These are phyloP conservation scores for Turdus rufiventris DNA, from an alignment of 2,113 vertebrate species.

Conservation along the genomic window DNA sequence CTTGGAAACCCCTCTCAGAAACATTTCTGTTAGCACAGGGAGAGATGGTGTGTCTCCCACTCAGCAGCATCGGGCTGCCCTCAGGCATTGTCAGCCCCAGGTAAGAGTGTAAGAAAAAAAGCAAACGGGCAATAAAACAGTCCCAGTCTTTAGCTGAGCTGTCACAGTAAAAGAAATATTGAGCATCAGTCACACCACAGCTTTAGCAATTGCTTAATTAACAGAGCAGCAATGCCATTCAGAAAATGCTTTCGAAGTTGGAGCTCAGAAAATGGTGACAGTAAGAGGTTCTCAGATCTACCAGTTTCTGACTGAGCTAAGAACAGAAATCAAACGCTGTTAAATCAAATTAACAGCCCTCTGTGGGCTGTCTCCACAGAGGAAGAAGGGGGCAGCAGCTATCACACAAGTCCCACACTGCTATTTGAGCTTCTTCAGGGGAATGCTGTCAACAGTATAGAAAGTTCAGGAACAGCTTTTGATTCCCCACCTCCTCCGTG, in stretches of 20 bases:
- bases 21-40: neutral
- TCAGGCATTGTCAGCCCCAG: neutral
- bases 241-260: neutral
- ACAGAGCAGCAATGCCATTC: rapidly evolving
- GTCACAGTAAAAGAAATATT: neutral
- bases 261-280: neutral
- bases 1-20: neutral
- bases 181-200: neutral
- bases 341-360: too few relatives aligned
- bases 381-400: neutral
- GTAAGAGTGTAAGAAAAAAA: neutral
- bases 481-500: neutral
- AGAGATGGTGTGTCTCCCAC: neutral
- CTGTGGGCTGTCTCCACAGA: neutral
- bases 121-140: rapidly evolving
- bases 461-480: neutral
- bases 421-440: too few relatives aligned
- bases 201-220: neutral
- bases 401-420: neutral
- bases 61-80: neutral
- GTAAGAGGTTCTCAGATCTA: neutral
- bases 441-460: rapidly evolving
- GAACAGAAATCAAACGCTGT: rapidly evolving
- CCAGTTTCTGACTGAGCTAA: neutral
- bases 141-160: neutral